phyloP scores from a whole-genome alignment of 2,888 invertebrate genomes.

The Rhynchonema sp. region DNA sequence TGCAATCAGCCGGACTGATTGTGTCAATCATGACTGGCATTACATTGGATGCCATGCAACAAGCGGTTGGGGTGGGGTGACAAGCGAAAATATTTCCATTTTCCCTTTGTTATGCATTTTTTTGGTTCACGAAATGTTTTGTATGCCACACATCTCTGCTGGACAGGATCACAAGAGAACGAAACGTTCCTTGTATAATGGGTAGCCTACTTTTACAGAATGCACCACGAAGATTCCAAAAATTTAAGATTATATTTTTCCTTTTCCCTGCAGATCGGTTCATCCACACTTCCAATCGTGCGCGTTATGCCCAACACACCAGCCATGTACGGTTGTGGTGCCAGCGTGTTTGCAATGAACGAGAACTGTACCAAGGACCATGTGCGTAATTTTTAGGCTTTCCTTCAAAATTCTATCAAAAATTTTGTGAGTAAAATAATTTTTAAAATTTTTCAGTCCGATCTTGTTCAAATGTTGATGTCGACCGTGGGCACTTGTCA shows the following conservation, averaged over 20 bases:
- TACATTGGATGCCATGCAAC: neutral
- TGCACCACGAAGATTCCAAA: no score
- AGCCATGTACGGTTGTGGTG: conserved; percentile 18
- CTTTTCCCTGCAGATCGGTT: no score
- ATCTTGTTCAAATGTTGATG: neutral
- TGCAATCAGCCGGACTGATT: neutral
- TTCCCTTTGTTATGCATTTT: neutral
- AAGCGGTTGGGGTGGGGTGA: neutral
- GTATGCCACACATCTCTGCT: neutral
- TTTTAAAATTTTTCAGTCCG: neutral
- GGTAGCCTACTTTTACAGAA: no score
- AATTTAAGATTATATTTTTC: no score
- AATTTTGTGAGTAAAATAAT: neutral
- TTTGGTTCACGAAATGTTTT: neutral
- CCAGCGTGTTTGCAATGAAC: conserved; percentile 6
- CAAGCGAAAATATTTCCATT: neutral
- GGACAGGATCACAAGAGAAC: no score
- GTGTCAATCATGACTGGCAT: neutral
- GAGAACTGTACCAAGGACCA: neutral
- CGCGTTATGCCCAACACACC: conserved; percentile 26
- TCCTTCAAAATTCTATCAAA: neutral
- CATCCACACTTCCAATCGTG: conserved; percentile 12
- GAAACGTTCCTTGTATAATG: no score
- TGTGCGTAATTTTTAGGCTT: neutral
- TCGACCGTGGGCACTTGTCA: conserved; percentile 64